Evolutionary conservation across 2,888 invertebrate genomes (phyloP).

Genomic region (Imbricaverruca yamaguchii): DNA sequence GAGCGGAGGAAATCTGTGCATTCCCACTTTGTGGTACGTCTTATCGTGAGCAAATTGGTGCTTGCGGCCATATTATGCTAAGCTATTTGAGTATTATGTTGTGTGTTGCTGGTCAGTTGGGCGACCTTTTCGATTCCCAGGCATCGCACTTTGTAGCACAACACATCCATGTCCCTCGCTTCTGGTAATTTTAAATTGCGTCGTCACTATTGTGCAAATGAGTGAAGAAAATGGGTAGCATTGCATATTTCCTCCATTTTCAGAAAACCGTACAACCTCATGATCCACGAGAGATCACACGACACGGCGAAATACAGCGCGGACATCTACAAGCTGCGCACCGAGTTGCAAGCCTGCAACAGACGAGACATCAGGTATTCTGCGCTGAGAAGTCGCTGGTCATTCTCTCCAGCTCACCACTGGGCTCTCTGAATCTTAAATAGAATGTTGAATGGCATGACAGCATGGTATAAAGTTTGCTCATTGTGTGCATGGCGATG

Average conservation of each 20-base stretch:
- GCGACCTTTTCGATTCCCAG: no score
- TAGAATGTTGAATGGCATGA: neutral
- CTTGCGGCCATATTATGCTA: no score
- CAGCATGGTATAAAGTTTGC: neutral
- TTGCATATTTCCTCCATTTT: neutral
- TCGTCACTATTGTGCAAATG: no score
- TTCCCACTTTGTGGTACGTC: no score
- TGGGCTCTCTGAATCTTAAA: neutral
- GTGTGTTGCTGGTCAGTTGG: no score
- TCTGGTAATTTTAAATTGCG: no score
- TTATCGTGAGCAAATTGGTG: no score
- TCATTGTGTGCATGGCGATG: neutral
- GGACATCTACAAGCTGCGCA: conserved; percentile 5
- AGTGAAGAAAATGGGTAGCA: no score
- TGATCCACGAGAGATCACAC: conserved; percentile 11
- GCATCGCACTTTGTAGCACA: no score
- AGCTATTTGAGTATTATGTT: no score
- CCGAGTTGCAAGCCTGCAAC: conserved; percentile 7
- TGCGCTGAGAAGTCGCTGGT: neutral
- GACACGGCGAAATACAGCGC: conserved; percentile 12
- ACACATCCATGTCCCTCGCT: no score
- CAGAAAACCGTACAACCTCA: conserved; percentile 12
- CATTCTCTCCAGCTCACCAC: neutral
- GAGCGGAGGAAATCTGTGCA: no score
- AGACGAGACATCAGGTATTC: neutral